phyloP scores from a whole-genome alignment of 2,113 vertebrate genomes.

The mouse (Mus musculus) region GRCm39 chr5:51197001-51197500 shows the following conservation, averaged over 20 bases:
- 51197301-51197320: slow-evolving; percentile 69
- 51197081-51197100: slow-evolving; percentile 57
- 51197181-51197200: slow-evolving; percentile 60
- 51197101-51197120: slow-evolving; percentile 84
- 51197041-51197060: not conserved
- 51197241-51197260: slow-evolving; percentile 79
- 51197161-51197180: slow-evolving; percentile 71
- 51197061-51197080: not conserved
- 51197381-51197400: slow-evolving; percentile 49
- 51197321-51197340: slow-evolving; percentile 62
- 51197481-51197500: not conserved
- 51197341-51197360: slow-evolving; percentile 45
- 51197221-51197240: slow-evolving; percentile 75
- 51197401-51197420: slow-evolving; percentile 9
- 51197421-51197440: not conserved
- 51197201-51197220: slow-evolving; percentile 77
- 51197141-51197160: slow-evolving; percentile 43
- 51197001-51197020: not conserved
- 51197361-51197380: slow-evolving; percentile 28
- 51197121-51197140: slow-evolving; percentile 61
- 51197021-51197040: not conserved
- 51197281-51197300: slow-evolving; percentile 56
- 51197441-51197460: not conserved
- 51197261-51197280: slow-evolving; percentile 47
- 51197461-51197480: rapidly evolving